Conservation (phyloP, 2,113 vertebrate species). For the Dascyllus trimaculatus region DNA sequence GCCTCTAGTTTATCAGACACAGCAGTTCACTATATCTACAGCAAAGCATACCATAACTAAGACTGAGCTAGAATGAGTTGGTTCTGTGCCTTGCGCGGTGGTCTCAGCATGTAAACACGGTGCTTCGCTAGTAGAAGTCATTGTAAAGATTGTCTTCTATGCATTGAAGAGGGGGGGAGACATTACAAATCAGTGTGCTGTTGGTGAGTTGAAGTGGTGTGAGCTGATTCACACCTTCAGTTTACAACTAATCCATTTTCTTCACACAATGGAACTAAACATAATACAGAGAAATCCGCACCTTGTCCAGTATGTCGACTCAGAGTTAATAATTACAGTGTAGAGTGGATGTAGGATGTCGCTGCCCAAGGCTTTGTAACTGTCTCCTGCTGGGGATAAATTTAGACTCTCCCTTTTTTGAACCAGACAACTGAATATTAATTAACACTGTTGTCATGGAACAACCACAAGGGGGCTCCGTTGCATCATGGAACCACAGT, state of each 20-base stretch:
- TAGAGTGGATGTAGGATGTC: conserved; percentile 44
- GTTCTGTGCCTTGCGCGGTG: conserved; percentile 47
- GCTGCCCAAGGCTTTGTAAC: conserved; percentile 39
- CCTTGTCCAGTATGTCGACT: conserved; percentile 21
- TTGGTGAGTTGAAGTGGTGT: conserved; percentile 72
- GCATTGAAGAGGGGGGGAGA: conserved; percentile 47
- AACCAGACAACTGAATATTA: conserved; percentile 18
- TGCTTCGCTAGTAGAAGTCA: conserved; percentile 56
- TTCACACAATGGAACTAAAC: conserved; percentile 49
- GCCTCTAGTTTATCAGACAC: conserved; percentile 13
- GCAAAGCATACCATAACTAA: conserved; percentile 6
- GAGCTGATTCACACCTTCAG: conserved; percentile 63
- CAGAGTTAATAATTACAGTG: conserved; percentile 42
- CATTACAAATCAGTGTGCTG: conserved; percentile 81
- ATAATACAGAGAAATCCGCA: conserved; percentile 28
- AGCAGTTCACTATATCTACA: conserved; percentile 6
- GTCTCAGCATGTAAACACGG: conserved; percentile 56
- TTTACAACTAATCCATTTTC: conserved; percentile 52
- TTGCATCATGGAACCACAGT: conserved; percentile 11
- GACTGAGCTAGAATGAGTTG: conserved; percentile 13
- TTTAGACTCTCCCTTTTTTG: conserved; percentile 14
- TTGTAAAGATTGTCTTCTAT: conserved; percentile 76
- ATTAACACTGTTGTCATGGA: conserved; percentile 13
- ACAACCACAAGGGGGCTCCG: conserved; percentile 41
- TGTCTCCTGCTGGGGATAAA: conserved; percentile 13